Evolutionary conservation across 2,888 invertebrate species (phyloP).

Genomic region (Bellardia pandia): DNA sequence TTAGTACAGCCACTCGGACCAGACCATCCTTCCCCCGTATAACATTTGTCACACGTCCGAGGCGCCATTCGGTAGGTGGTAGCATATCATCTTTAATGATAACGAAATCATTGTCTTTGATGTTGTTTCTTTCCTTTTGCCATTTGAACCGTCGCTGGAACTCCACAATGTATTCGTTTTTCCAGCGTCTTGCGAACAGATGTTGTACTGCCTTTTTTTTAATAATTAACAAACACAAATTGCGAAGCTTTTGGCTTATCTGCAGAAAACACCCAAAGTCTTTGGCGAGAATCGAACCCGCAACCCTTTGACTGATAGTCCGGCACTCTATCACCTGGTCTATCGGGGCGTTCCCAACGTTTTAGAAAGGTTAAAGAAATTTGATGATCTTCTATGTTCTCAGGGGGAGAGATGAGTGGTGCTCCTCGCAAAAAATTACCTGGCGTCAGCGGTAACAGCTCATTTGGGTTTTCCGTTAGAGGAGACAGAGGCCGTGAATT

Average conservation of each 20-base stretch:
- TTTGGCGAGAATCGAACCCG: too few species aligned
- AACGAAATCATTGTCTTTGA: constrained; percentile 23
- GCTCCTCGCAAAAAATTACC: background rate
- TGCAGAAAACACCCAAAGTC: too few species aligned
- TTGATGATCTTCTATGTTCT: background rate
- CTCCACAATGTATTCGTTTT: constrained; percentile 11
- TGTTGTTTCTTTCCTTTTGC: background rate
- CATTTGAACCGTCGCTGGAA: constrained; percentile 33
- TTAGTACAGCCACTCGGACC: constrained; percentile 25
- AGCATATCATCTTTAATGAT: constrained; percentile 20
- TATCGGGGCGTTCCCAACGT: constrained; percentile 21
- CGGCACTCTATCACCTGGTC: too few species aligned
- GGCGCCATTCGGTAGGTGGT: constrained; percentile 7
- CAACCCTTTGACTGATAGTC: too few species aligned
- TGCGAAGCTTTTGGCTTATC: too few species aligned
- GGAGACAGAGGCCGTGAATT: constrained; percentile 28
- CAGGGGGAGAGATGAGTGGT: constrained; percentile 9
- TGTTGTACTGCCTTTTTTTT: constrained; percentile 5
- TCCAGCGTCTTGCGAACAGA: constrained; percentile 6
- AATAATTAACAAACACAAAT: too few species aligned
- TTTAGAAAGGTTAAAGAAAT: background rate
- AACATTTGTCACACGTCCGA: constrained; percentile 19
- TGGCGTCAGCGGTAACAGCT: constrained; percentile 2
- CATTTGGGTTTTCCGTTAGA: constrained; percentile 15
- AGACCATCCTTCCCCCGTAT: background rate